These are phyloP conservation scores for Melanotaenia maccullochi DNA, from an alignment of 2,797 vertebrate genomes.

Conservation along the genomic window DNA sequence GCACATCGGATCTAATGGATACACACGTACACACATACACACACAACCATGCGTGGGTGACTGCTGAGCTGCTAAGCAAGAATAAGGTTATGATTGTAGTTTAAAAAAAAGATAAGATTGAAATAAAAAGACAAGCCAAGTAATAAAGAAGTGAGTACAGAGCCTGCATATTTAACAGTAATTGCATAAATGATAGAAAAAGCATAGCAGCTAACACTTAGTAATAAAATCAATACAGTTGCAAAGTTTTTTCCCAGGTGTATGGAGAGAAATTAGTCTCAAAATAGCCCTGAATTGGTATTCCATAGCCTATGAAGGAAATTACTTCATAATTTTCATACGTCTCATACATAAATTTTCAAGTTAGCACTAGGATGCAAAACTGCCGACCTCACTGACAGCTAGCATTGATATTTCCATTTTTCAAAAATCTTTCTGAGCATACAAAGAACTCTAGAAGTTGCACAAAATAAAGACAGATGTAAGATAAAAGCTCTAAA, in stretches of 20 bases:
- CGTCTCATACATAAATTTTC: neutral
- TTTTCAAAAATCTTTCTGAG: neutral
- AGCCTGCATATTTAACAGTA: constrained; percentile 39
- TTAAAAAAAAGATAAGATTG: constrained; percentile 26
- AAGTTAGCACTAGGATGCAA: neutral
- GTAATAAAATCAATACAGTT: neutral
- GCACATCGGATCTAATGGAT: constrained; percentile 90
- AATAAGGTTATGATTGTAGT: constrained; percentile 44
- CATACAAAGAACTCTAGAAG: neutral
- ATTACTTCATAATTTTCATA: neutral
- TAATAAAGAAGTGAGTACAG: constrained; percentile 30
- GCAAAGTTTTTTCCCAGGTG: neutral
- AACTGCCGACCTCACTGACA: neutral
- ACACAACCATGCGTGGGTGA: constrained; percentile 78
- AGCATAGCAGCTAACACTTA: constrained; percentile 36
- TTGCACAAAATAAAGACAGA: neutral
- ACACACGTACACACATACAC: constrained; percentile 66
- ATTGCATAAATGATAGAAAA: constrained; percentile 36
- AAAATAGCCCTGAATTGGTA: neutral
- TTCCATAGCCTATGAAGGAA: neutral
- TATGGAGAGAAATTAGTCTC: constrained; percentile 1
- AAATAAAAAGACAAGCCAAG: constrained; percentile 31
- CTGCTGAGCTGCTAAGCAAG: constrained; percentile 60
- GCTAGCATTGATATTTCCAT: neutral
- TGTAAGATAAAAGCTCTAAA: neutral